Conservation (phyloP, 2,113 vertebrate genomes). For the Acinonyx jubatus region DNA sequence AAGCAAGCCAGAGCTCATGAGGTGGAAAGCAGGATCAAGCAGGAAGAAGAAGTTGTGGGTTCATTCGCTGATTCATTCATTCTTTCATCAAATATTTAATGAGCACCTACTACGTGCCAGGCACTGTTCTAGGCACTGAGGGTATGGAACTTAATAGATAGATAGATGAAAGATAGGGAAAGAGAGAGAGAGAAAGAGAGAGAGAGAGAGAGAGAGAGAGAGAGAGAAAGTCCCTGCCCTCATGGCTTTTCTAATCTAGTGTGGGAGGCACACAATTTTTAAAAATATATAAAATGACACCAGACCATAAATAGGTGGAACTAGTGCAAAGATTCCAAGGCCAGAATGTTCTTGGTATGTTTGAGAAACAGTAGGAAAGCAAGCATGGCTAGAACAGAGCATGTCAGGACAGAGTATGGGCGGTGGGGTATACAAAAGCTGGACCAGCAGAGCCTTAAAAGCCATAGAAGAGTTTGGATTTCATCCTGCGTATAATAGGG, state of each 20-base stretch:
- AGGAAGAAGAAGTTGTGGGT: neutral
- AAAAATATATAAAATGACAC: neutral
- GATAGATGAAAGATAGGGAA: neutral
- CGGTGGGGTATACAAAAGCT: neutral
- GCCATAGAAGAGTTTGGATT: neutral
- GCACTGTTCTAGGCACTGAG: neutral
- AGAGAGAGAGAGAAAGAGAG: neutral
- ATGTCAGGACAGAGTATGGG: neutral
- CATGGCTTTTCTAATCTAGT: neutral
- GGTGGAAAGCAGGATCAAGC: neutral
- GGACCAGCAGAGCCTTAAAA: neutral
- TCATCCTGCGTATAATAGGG: neutral
- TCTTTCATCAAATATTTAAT: neutral
- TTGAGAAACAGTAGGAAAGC: neutral
- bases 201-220: neutral
- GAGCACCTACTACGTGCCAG: neutral
- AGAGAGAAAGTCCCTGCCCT: neutral
- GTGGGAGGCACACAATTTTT: neutral
- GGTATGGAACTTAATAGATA: neutral
- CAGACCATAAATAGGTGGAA: neutral
- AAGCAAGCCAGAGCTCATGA: neutral
- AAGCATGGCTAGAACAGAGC: neutral
- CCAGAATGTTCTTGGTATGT: neutral
- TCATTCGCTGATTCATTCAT: neutral
- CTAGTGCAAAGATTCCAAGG: neutral